Conservation (phyloP, 2,113 vertebrate species). For the Chamaetylas fuelleborni region DNA sequence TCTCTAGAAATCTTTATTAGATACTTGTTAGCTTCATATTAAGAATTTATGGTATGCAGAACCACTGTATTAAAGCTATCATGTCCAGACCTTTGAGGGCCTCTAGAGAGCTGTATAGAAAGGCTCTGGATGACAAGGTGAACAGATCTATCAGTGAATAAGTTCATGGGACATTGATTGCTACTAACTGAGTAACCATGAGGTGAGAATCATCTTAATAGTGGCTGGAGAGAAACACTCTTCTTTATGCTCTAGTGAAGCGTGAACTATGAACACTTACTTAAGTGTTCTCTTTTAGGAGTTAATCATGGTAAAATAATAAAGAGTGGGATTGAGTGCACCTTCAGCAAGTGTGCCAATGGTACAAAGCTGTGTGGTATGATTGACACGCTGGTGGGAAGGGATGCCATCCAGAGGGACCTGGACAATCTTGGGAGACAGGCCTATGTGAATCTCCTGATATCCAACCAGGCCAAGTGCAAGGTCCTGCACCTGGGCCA, state of each 20-base stretch:
- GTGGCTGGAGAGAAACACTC: background rate
- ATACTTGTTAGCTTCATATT: background rate
- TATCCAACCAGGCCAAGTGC: background rate
- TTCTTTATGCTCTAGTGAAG: background rate
- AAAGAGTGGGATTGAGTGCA: rapidly evolving
- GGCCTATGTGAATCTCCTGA: background rate
- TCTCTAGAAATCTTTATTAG: background rate
- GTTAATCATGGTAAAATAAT: background rate
- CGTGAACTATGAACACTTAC: background rate
- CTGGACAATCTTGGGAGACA: background rate
- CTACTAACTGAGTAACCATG: background rate
- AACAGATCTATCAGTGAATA: background rate
- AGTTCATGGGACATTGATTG: background rate
- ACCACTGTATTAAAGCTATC: background rate
- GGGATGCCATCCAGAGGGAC: background rate
- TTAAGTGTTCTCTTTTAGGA: background rate
- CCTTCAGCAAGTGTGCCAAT: background rate
- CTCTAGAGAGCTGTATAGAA: background rate
- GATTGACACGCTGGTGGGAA: background rate
- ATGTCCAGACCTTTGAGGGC: background rate
- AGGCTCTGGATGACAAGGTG: background rate
- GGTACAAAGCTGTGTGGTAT: background rate
- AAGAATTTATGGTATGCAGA: background rate
- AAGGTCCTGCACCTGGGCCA: background rate
- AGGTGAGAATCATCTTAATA: background rate